Base-by-base conservation (phyloP, 2,888 invertebrate genomes). In the Allacma fusca region DNA sequence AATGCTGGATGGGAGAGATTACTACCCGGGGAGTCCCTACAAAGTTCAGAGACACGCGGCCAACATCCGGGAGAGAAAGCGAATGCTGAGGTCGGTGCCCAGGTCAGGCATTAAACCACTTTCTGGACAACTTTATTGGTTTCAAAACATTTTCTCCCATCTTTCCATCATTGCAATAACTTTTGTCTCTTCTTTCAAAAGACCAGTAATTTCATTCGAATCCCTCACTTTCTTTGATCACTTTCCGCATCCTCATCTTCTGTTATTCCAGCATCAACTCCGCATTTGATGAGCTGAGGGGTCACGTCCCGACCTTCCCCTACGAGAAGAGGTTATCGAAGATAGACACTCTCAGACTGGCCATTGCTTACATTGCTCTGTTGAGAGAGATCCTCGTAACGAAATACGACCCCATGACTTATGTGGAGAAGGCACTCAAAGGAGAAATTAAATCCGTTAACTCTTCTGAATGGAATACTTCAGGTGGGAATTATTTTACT, bases 231-330 rank as follows among this genome's bases (percentile, higher is more conserved):
- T 13, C 13, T 40, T 40, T 40, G 40, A 12, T 57, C 13, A 9
- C 13, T 40, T 40, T 5, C 13, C 40, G 40, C 5, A 59, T 59
- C 19, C 23, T 23, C 59, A n/a, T n/a, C n/a, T n/a, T n/a, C n/a
- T n/a, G n/a, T n/a, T n/a, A n/a, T n/a, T 23, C 1, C 93, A 98
- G 97, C 91, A 98, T 98, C 90, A 97, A 97, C 92, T 95, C 96
- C 88, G 98, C 97, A 88, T 98, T 98, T 91, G 97, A 98, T 90
- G 97, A 97, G 88, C 91, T 99, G 86, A 91, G 98, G 76, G 93
- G 94, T 84, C 97, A 97, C 89, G 98, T 99, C 85, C 99, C 99
- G 71, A 99, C 98, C 80, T 99, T 99, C 88, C 98, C 98, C 0
- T 99, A 97, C 87, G 99, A 99, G 88, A 98, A 98, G 87, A 90